Evolutionary conservation across 2,113 vertebrate genomes (phyloP).

Genomic region (Ginglymostoma cirratum): DNA sequence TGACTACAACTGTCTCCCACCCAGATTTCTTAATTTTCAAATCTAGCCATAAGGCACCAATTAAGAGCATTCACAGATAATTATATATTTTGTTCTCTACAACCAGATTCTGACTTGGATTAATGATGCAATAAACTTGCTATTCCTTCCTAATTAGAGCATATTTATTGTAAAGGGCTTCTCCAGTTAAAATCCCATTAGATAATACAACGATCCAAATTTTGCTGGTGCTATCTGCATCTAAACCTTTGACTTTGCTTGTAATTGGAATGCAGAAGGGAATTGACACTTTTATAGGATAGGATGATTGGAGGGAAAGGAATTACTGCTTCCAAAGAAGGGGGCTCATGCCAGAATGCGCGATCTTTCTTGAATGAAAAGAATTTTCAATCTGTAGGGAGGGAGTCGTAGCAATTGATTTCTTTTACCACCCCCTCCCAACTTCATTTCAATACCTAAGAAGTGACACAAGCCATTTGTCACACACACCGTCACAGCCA

Average conservation of each 20-base stretch:
- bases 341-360: background rate
- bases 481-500: background rate
- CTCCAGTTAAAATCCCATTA: background rate
- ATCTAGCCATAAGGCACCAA: background rate
- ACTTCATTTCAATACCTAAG: background rate
- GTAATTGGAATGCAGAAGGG: background rate
- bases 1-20: background rate
- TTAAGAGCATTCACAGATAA: constrained; percentile 21
- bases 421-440: too few species aligned
- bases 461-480: background rate
- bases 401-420: background rate
- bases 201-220: background rate
- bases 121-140: constrained; percentile 7
- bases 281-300: background rate
- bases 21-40: background rate
- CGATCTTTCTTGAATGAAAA: background rate
- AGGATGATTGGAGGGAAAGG: background rate
- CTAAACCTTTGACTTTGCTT: background rate
- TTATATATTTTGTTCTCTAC: background rate
- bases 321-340: background rate
- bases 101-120: background rate
- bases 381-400: background rate
- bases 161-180: background rate
- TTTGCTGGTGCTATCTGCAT: background rate
- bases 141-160: background rate